Evolutionary conservation across 2,888 invertebrate genomes (phyloP), one percentile per base, ranked within the genome.

Genomic region (Meteorus cinctellus): DNA sequence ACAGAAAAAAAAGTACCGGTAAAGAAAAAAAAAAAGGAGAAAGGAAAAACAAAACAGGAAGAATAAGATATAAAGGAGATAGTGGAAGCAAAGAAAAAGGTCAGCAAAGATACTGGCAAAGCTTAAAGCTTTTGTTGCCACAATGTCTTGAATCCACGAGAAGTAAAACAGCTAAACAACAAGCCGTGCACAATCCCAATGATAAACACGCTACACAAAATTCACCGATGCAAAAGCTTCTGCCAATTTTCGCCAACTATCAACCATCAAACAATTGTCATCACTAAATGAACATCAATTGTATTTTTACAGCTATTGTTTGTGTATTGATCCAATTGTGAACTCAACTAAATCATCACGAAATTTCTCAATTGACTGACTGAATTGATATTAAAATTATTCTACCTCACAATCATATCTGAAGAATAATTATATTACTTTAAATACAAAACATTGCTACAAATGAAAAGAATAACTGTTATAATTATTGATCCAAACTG

Each of bases 81-180:
- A 41, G 34, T 19, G 24, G 14, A 2, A 1, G 48, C 4, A 48
- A 16, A 48, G 41, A 27, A 67, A 48, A 67, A 48, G 48, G 27
- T 29, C 12, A 48, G 19, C 55, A 24, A 55, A 19, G 55, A 55
- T 55, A 55, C 19, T 55, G 19, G 55, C 8, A 55, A 67, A 67
- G 24, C 27, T 48, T 41, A 14, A 29, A 67, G 67, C 67, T 67
- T 67, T 67, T 67, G 67, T 67, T 67, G 67, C 29, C 41, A 48
- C 67, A 48, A 48, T 67, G 67, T 67, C 67, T 67, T 27, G 48
- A 67, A 67, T 48, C 29, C 67, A 45, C 27, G 45, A 14, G 8
- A 67, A 67, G 67, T 48, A 67, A 19, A 65, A 10, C 65, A 48
- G 67, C 67, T 48, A 67, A 67, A 67, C 48, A 48, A 48, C 48